phyloP scores from a whole-genome alignment of 2,888 invertebrate genomes.

The Caenorhabditis japonica region DNA sequence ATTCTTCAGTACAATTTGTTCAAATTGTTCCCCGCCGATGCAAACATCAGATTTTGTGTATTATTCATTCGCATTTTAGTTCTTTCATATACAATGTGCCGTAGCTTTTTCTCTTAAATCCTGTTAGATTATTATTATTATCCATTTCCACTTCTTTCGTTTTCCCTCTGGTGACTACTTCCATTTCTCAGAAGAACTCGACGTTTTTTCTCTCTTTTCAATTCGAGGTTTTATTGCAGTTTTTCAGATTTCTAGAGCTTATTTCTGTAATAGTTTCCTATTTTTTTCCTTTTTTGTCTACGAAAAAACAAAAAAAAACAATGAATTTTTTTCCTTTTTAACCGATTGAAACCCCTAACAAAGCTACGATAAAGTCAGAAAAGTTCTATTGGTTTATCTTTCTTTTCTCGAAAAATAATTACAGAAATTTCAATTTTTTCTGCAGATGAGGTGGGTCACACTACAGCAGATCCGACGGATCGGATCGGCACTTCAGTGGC shows the following conservation, averaged over 20 bases:
- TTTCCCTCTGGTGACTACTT: constrained; percentile 17
- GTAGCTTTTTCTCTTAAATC: constrained; percentile 3
- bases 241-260: constrained; percentile 10
- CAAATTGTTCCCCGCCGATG: neutral
- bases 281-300: neutral
- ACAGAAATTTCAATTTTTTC: neutral
- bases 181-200: constrained; percentile 27
- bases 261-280: constrained; percentile 6
- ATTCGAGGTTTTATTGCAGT: constrained; percentile 16
- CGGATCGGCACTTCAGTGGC: constrained; percentile 41
- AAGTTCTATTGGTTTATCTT: neutral
- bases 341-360: neutral
- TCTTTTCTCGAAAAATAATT: neutral
- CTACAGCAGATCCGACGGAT: constrained; percentile 9
- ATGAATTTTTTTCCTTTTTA: neutral
- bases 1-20: neutral
- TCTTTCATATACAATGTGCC: constrained; percentile 27
- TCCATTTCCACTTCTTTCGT: neutral
- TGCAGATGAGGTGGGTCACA: neutral
- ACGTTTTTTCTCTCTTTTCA: constrained; percentile 4
- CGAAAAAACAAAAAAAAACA: no score
- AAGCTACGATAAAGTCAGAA: no score
- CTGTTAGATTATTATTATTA: neutral
- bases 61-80: constrained; percentile 14
- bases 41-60: neutral